These are phyloP conservation scores for Tonatia bakeri DNA, from an alignment of 2,113 vertebrate species.

Conservation along the genomic window DNA sequence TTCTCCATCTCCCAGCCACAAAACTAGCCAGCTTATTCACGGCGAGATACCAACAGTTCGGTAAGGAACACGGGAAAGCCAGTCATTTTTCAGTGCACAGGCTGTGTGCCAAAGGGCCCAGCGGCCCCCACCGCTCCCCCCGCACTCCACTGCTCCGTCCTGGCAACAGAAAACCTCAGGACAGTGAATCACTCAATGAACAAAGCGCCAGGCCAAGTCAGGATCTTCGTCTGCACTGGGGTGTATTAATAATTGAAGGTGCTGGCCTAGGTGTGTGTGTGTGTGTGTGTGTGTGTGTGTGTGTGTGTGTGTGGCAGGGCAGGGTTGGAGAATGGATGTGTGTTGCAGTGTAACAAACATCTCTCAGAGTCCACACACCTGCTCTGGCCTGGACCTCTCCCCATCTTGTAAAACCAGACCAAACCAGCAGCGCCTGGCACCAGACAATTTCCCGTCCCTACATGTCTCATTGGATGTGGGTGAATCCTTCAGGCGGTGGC, in stretches of 20 bases:
- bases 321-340: neutral
- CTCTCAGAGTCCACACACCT: neutral
- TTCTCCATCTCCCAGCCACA: slow-evolving; percentile 64
- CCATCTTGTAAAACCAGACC: neutral
- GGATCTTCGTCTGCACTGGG: slow-evolving; percentile 70
- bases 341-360: neutral
- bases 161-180: slow-evolving; percentile 33
- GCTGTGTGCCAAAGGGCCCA: slow-evolving; percentile 39
- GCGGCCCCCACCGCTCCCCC: neutral
- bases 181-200: slow-evolving; percentile 44
- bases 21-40: slow-evolving; percentile 49
- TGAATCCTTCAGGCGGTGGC: neutral
- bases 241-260: slow-evolving; percentile 82
- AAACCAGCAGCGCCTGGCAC: neutral
- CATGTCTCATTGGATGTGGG: neutral
- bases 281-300: neutral
- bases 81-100: slow-evolving; percentile 33
- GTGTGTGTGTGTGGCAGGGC: neutral
- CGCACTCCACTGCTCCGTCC: slow-evolving; percentile 17
- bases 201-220: neutral
- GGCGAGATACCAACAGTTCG: neutral
- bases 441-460: no score
- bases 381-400: neutral
- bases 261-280: neutral
- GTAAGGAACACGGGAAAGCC: neutral